Evolutionary conservation across 1,140 invertebrate species (phyloP).

Genomic region (Drosophila saltans): DNA sequence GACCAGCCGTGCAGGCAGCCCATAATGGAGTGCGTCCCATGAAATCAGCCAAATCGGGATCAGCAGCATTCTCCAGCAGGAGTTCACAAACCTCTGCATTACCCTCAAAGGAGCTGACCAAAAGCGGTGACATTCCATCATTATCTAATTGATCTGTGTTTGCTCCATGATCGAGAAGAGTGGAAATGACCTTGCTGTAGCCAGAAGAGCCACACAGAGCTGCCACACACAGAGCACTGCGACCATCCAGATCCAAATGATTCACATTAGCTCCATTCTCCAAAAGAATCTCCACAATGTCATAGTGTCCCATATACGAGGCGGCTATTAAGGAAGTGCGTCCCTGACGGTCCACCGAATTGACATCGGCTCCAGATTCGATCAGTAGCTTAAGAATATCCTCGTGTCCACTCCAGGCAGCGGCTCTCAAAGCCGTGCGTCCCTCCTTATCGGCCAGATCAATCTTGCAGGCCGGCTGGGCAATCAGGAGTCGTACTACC

Average conservation of each 20-base stretch:
- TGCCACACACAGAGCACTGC: constrained; percentile 96
- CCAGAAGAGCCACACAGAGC: constrained; percentile 95
- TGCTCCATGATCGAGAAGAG: constrained; percentile 92
- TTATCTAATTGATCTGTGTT: constrained; percentile 94
- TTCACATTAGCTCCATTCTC: constrained; percentile 94
- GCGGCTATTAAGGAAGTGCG: constrained; percentile 95
- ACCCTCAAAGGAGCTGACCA: constrained; percentile 97
- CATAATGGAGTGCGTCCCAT: constrained; percentile 91
- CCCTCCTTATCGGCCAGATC: constrained; percentile 90
- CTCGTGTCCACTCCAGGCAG: constrained; percentile 93
- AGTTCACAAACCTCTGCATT: constrained; percentile 91
- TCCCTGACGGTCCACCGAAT: constrained; percentile 93
- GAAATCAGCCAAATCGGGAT: constrained; percentile 92
- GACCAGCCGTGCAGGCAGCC: constrained; percentile 94
- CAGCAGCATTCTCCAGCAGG: constrained; percentile 92
- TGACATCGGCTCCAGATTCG: constrained; percentile 88
- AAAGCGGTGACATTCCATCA: constrained; percentile 95
- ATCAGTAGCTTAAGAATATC: constrained; percentile 90
- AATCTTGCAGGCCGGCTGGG: constrained; percentile 89
- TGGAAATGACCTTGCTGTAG: constrained; percentile 89
- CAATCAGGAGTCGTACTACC: constrained; percentile 92
- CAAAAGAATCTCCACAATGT: constrained; percentile 94
- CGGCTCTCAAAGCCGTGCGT: constrained; percentile 89
- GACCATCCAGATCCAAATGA: constrained; percentile 94
- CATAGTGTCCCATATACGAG: constrained; percentile 95